Base-by-base conservation (phyloP, 92 coral and sea anemone genomes). In the Epizoanthus stellaris region DNA sequence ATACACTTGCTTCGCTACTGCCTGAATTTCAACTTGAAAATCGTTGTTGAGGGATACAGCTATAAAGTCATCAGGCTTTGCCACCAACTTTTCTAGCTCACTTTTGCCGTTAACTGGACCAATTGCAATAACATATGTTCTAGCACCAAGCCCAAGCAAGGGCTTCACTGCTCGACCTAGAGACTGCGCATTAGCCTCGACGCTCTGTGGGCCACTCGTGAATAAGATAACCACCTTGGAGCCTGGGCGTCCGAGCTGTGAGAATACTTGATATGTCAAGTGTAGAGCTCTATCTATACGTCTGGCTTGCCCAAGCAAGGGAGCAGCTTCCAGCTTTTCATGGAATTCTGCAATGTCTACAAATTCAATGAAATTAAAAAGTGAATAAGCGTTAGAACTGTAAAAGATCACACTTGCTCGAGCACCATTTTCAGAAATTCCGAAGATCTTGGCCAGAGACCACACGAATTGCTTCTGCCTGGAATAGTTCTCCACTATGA, bases 61-160 rank as follows among this genome's bases (percentile, higher is more conserved):
- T n/a, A 91, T 87, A 4, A 93, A 56, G 69, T 93, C 97, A 47
- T 73, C 93, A 4, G 86, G 76, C 23, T 86, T 80, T n/a, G 88
- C 75, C 17, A 93, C 93, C 5, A 86, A 45, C 1, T 86, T 84
- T 6, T 57, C 67, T 9, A 95, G 86, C 62, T 80, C 94, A 15
- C 59, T 56, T 54, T 77, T 81, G n/a, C 72, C 86, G 30, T 80
- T 73, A 3, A 90, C n/a, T 11, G 63, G 87, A 7, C 98, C 90
- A 36, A 86, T 85, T 23, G 85, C 91, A 69, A 95, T 80, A n/a
- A 94, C 92, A 76, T 77, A 94, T 10, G 85, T 76, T 39, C 75
- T 90, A 17, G 76, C 76, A 20, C 95, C 95, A 1, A 88, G 17
- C 23, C 87, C 92, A 9, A 82, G 81, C 71, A 94, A 81, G 12